Evolutionary conservation across 2,888 invertebrate species (phyloP).

Genomic region (Microctonus hyperodae): DNA sequence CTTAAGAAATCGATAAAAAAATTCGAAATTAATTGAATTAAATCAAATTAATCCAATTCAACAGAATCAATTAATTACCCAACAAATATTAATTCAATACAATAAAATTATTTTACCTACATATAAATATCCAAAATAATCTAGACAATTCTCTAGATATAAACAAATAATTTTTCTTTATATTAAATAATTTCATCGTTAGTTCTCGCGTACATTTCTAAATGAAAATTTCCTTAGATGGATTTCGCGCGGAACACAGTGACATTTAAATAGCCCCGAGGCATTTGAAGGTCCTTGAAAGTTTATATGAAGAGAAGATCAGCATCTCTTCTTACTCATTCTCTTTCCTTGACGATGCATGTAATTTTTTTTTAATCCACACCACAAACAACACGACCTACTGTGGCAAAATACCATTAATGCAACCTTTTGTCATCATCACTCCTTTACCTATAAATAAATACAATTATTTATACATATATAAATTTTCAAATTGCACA

Average conservation of each 20-base stretch:
- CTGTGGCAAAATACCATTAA: not conserved
- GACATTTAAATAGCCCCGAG: conserved; percentile 17
- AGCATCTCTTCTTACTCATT: not conserved
- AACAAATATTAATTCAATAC: too few relatives aligned
- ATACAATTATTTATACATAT: too few relatives aligned
- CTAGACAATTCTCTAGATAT: too few relatives aligned
- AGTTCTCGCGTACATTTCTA: not conserved
- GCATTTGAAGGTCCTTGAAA: conserved; percentile 20
- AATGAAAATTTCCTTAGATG: conserved; percentile 19
- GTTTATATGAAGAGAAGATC: conserved; percentile 1
- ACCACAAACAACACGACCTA: not conserved
- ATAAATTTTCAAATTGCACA: not conserved
- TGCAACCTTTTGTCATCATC: not conserved
- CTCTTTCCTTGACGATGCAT: not conserved
- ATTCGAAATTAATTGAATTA: too few relatives aligned
- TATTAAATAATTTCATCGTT: too few relatives aligned
- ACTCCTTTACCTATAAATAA: too few relatives aligned
- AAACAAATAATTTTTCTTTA: too few relatives aligned
- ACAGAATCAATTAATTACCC: too few relatives aligned
- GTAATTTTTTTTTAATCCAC: not conserved
- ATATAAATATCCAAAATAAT: too few relatives aligned
- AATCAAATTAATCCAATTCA: too few relatives aligned
- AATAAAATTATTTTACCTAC: too few relatives aligned
- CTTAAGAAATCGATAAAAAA: too few relatives aligned
- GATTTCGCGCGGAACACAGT: conserved; percentile 12